These are phyloP conservation scores for Eupithecia subfuscata DNA, from an alignment of 2,888 invertebrate species.

Conservation along the genomic window DNA sequence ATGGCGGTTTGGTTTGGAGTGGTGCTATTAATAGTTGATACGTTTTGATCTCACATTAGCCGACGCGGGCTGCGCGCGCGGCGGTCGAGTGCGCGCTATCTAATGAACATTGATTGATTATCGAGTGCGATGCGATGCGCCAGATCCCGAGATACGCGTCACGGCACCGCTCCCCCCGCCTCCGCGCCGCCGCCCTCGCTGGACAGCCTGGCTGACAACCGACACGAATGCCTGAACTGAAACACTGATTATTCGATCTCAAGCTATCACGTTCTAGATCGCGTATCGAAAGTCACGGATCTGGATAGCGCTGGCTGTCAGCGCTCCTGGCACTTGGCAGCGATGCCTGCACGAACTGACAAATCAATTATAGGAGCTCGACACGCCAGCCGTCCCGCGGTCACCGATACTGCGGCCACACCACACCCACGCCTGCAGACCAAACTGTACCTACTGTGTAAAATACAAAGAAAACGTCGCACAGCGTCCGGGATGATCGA, in stretches of 20 bases:
- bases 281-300: background rate
- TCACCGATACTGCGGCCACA: too few species aligned
- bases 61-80: slow-evolving; percentile 21
- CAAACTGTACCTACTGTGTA: background rate
- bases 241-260: slow-evolving; percentile 22
- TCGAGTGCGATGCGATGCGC: slow-evolving; percentile 64
- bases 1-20: slow-evolving; percentile 37
- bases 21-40: slow-evolving; percentile 39
- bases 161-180: slow-evolving; percentile 5
- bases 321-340: background rate
- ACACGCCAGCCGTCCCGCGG: too few species aligned
- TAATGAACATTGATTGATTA: slow-evolving; percentile 70
- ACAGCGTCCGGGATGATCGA: background rate
- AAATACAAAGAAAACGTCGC: background rate
- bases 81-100: slow-evolving; percentile 37
- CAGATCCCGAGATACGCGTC: slow-evolving; percentile 41
- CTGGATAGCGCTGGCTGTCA: background rate
- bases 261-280: slow-evolving; percentile 13
- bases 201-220: background rate
- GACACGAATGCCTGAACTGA: slow-evolving; percentile 29
- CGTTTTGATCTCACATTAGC: slow-evolving; percentile 44
- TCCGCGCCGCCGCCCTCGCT: background rate
- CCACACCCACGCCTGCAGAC: background rate
- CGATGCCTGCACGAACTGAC: background rate
- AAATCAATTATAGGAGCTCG: too few species aligned